These are phyloP conservation scores for Eutolmus rufibarbis DNA, from an alignment of 2,888 invertebrate genomes.

Conservation along the genomic window DNA sequence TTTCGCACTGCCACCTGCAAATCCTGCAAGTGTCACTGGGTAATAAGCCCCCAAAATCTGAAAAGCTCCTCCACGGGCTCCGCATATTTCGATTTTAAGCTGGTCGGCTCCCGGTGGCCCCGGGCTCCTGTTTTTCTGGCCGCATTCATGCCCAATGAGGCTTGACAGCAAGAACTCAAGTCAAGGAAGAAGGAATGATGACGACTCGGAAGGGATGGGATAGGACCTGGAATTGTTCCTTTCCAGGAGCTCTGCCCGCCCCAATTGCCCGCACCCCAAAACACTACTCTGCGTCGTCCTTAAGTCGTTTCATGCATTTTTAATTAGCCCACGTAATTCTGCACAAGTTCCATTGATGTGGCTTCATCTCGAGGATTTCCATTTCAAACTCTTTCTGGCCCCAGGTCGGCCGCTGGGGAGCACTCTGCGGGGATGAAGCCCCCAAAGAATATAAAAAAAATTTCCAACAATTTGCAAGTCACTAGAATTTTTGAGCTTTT, in stretches of 20 bases:
- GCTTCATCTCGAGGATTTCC: conserved; percentile 42
- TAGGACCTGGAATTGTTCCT: conserved; percentile 12
- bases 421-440: not conserved
- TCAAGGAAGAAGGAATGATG: conserved; percentile 24
- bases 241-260: not conserved
- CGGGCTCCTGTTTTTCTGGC: conserved; percentile 1
- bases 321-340: conserved; percentile 47
- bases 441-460: not conserved
- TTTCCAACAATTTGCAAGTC: not conserved
- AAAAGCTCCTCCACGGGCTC: conserved; percentile 32
- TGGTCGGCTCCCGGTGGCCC: not conserved
- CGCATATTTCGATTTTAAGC: conserved; percentile 33
- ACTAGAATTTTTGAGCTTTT: not conserved
- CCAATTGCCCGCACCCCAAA: not conserved
- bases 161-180: conserved; percentile 38
- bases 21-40: conserved; percentile 34
- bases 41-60: conserved; percentile 30
- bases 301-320: conserved; percentile 48
- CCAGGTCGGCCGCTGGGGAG: not conserved
- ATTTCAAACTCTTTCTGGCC: conserved; percentile 29
- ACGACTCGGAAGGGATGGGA: conserved; percentile 10
- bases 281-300: conserved; percentile 35
- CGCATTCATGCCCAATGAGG: conserved; percentile 30
- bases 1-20: conserved; percentile 33
- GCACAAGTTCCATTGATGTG: conserved; percentile 43